Evolutionary conservation across 2,113 vertebrate species (phyloP).

Genomic region (Gnathonemus longibarbis): DNA sequence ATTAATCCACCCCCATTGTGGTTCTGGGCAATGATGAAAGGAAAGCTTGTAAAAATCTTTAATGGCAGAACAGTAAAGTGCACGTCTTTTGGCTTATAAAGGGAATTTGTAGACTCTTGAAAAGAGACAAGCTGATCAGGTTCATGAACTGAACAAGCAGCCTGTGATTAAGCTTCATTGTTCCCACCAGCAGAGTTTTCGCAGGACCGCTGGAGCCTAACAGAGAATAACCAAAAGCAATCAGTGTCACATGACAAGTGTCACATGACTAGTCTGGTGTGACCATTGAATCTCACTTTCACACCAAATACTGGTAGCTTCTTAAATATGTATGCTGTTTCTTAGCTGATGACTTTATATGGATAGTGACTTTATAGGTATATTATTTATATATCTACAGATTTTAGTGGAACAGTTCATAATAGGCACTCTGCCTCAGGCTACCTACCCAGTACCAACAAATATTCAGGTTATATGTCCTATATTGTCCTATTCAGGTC

Average conservation of each 20-base stretch:
- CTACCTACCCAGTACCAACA: not conserved
- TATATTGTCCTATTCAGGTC: not conserved
- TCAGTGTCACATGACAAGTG: not conserved
- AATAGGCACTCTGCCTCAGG: not conserved
- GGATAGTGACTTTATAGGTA: not conserved
- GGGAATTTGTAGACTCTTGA: not conserved
- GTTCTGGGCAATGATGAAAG: constrained; percentile 7
- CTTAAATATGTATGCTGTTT: not conserved
- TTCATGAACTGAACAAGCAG: not conserved
- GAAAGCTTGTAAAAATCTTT: constrained; percentile 10
- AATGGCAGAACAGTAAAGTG: constrained; percentile 4
- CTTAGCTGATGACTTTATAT: not conserved
- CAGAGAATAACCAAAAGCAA: not conserved
- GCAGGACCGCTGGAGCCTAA: not conserved
- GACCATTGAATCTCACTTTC: not conserved
- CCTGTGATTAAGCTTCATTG: not conserved
- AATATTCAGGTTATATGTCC: not conserved
- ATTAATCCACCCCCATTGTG: not conserved
- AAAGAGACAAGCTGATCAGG: constrained; percentile 8
- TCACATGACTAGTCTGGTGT: not conserved
- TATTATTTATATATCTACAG: not conserved
- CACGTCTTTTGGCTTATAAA: constrained; percentile 15
- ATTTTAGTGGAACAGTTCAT: not conserved
- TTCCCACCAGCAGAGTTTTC: no score
- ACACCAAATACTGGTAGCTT: not conserved